Evolutionary conservation across 2,888 invertebrate genomes (phyloP).

Genomic region (Craniophora ligustri): DNA sequence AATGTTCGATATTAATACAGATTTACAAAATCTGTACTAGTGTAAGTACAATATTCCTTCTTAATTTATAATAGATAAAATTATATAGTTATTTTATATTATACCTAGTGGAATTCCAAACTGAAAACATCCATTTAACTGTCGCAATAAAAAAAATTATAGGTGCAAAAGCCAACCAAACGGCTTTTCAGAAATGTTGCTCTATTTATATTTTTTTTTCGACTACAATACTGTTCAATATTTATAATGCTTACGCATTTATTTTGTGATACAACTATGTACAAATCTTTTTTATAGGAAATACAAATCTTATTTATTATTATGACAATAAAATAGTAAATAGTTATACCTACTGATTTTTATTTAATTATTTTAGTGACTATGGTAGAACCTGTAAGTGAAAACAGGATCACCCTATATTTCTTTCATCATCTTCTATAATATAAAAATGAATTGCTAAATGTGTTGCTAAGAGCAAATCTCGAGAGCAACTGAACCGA

Average conservation of each 20-base stretch:
- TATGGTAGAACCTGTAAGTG: background rate
- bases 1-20: background rate
- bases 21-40: constrained; percentile 16
- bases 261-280: constrained; percentile 43
- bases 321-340: constrained; percentile 54
- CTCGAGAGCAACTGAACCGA: too few relatives aligned
- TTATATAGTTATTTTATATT: background rate
- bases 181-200: too few relatives aligned
- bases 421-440: too few relatives aligned
- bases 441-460: too few relatives aligned
- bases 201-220: too few relatives aligned
- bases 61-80: constrained; percentile 1
- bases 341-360: constrained; percentile 19
- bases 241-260: constrained; percentile 21
- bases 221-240: background rate
- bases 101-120: constrained; percentile 1
- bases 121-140: background rate
- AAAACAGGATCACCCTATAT: too few relatives aligned
- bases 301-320: constrained; percentile 36
- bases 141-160: background rate
- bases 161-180: too few relatives aligned
- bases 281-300: constrained; percentile 41
- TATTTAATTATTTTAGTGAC: background rate
- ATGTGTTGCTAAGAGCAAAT: too few relatives aligned
- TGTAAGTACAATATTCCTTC: constrained; percentile 10